Evolutionary conservation across 2,797 vertebrate genomes (phyloP), one percentile per base, ranked within the genome.

Genomic region (Paratrypauchen microcephalus): DNA sequence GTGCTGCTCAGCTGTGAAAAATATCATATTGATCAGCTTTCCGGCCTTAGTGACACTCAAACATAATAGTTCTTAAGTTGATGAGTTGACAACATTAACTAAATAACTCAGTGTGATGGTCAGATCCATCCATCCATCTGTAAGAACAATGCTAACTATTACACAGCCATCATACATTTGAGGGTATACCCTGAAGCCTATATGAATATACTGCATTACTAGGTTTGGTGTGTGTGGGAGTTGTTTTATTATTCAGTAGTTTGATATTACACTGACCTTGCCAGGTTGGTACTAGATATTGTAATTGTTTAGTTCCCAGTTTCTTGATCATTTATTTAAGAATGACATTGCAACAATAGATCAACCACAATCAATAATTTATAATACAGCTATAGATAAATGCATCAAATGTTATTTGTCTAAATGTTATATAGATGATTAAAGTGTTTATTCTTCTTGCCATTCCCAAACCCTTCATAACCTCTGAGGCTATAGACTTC

Each of bases 11-110:
- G 19, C 6, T 18, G 1, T 2, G 23, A 62, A 48, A 68, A 61
- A 57, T 9, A 36, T 2, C 65, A 4, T 72, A 79, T 80, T 74
- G 71, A 80, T 81, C 59, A 21, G 13, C 57, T 36, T 36, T 36
- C 56, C 19, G 61, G 70, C 36, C 58, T 19, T 57, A 59, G 57
- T 50, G 62, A 73, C 47, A 24, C 76, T 80, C 62, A n/a, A 73
- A 48, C 47, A 41, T 54, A 24, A 73, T 70, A 50, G 55, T 69
- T 73, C 65, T 70, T 39, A 28, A 21, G 36, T 64, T 23, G 15
- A 12, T 36, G 32, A 36, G 32, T 2, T 36, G 32, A 36, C 23
- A 58, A 50, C 54, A 41, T 65, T 41, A 26, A 16, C 24, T 55
- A 21, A n/a, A n/a, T n/a, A n/a, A n/a, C 57, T 76, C 63, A 70